phyloP scores from a whole-genome alignment of 2,797 vertebrate species.

The Sardinella longiceps region DNA sequence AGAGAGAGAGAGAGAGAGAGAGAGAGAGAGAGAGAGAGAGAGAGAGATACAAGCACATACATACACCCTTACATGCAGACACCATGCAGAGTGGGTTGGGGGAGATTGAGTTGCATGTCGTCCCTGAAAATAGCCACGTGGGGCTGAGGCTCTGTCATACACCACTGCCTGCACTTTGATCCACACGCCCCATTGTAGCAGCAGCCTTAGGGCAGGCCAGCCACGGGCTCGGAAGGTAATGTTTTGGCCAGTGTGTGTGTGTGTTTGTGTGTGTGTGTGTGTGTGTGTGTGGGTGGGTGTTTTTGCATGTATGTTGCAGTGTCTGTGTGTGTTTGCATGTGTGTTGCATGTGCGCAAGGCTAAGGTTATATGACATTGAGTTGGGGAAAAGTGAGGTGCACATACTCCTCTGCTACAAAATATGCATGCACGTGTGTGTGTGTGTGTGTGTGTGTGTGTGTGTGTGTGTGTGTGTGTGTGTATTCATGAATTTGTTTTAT shows the following conservation, averaged over 20 bases:
- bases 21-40: not conserved
- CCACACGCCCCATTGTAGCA: not conserved
- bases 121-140: slow-evolving; percentile 74
- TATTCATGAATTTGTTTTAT: not conserved
- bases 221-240: not conserved
- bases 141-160: slow-evolving; percentile 59
- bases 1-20: not conserved
- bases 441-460: slow-evolving; percentile 20
- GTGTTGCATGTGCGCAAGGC: not conserved
- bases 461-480: slow-evolving; percentile 17
- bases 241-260: not conserved
- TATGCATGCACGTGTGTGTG: not conserved
- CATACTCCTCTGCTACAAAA: not conserved
- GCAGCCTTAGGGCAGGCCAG: not conserved
- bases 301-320: not conserved
- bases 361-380: no score
- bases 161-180: slow-evolving; percentile 18
- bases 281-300: not conserved
- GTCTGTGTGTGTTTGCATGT: slow-evolving; percentile 16
- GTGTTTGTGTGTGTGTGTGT: slow-evolving; percentile 32
- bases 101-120: slow-evolving; percentile 75
- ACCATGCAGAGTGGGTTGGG: slow-evolving; percentile 58
- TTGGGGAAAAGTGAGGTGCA: no score
- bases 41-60: slow-evolving; percentile 31
- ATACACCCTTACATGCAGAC: slow-evolving; percentile 45